phyloP scores from a whole-genome alignment of 2,113 vertebrate species.

The Tapirus terrestris region DNA sequence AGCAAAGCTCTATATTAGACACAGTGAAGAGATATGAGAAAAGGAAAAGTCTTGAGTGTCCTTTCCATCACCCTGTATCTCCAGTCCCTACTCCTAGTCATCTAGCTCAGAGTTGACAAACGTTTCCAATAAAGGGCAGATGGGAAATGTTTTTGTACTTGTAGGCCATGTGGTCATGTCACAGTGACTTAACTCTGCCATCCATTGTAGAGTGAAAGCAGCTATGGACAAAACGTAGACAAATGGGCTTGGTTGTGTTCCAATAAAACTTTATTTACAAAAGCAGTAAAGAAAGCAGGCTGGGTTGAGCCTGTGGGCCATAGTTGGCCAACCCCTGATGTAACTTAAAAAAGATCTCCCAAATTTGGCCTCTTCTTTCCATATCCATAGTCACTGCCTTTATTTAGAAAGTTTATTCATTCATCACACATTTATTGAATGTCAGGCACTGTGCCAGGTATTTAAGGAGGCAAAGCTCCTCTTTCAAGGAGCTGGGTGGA shows the following conservation, averaged over 20 bases:
- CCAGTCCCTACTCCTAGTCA: not conserved
- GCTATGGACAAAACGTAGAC: not conserved
- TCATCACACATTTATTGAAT: slow-evolving; percentile 28
- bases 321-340: not conserved
- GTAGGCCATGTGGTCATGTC: not conserved
- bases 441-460: not conserved
- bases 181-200: not conserved
- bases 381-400: not conserved
- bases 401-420: slow-evolving; percentile 48
- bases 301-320: not conserved
- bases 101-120: not conserved
- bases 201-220: not conserved
- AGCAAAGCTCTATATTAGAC: not conserved
- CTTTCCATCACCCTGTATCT: not conserved
- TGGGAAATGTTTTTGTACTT: not conserved
- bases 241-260: not conserved
- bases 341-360: not conserved
- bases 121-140: not conserved
- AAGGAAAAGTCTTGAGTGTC: not conserved
- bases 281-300: not conserved
- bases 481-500: not conserved
- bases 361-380: slow-evolving; percentile 1
- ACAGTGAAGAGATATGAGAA: not conserved
- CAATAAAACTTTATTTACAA: slow-evolving; percentile 65
- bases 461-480: slow-evolving; percentile 21